These are phyloP conservation scores for Tipula confusa DNA, from an alignment of 2,888 invertebrate species.

Conservation along the genomic window DNA sequence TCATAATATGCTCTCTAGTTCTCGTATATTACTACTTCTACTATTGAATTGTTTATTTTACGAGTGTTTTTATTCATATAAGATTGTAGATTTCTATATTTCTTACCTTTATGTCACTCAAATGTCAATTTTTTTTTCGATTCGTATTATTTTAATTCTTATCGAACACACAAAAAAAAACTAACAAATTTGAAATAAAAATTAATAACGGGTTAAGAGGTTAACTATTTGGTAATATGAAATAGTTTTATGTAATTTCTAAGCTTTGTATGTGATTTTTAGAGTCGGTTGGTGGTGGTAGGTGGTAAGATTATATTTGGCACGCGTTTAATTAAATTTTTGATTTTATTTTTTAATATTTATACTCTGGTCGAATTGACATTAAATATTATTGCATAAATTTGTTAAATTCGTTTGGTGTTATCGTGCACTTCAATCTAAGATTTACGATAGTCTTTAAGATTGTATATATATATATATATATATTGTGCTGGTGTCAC, in stretches of 20 bases:
- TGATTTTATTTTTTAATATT: too few species aligned
- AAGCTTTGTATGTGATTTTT: constrained; percentile 1
- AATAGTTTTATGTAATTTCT: neutral
- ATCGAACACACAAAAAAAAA: constrained; percentile 3
- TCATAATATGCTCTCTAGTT: neutral
- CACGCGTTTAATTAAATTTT: constrained; percentile 20
- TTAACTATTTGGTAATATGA: constrained; percentile 17
- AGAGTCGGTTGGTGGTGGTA: neutral
- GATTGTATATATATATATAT: neutral
- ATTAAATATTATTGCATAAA: neutral
- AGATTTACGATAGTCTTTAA: neutral
- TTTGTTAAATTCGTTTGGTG: neutral
- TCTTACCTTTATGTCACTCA: constrained; percentile 20
- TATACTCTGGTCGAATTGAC: neutral
- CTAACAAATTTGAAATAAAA: constrained; percentile 14
- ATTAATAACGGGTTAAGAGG: constrained; percentile 3
- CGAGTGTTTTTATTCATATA: neutral
- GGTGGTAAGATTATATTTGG: neutral
- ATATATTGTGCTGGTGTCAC: neutral
- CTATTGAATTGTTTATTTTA: constrained; percentile 25
- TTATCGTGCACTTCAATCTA: neutral
- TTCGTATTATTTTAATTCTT: constrained; percentile 12
- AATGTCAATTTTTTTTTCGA: constrained; percentile 4
- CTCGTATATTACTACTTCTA: neutral
- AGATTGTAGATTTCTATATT: neutral